Base-by-base conservation (phyloP, 2,888 invertebrate species). In the Papilio elwesi region DNA sequence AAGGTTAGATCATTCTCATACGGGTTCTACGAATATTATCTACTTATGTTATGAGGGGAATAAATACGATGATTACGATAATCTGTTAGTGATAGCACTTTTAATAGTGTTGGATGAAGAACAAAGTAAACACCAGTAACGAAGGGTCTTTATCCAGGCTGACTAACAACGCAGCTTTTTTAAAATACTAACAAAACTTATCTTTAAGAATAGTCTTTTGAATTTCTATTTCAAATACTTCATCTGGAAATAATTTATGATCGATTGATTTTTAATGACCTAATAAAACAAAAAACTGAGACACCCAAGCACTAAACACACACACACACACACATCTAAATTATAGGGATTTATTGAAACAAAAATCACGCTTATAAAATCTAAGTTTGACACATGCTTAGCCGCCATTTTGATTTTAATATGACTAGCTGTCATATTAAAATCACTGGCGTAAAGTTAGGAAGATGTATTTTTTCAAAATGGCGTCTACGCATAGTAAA, bases 61-160 rank as follows among this genome's bases (percentile, higher is more conserved):
- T 69, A 74, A 47, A 68, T 59, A 74, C 55, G 71, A 66, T 53
- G 70, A 38, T 59, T 73, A 69, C 67, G 71, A 79, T 77, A 79
- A 77, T 76, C 73, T 81, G 87, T 90, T 90, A 90, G 87, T 86
- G 81, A 88, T 83, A 84, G 78, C 80, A 78, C 77, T 76, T 79
- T 77, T 65, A 65, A 70, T 47, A 87, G 91, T 92, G 92, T 92
- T 91, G 91, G 90, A 86, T 78, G 79, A 76, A 72, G 76, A 78
- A 76, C 74, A 81, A 81, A 81, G 78, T 81, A 79, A 84, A 81
- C 67, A 73, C 55, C 72, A 85, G 91, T 93, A 92, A 93, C 92
- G 89, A 84, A 88, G 91, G 93, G 89, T 90, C 92, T 93, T 92
- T 87, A 90, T 90, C 92, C 85, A 88, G 87, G 90, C 90, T 90